A percentile compares a stretch with the other conserved stretches of the same genome.
Evolutionary conservation across 2,113 vertebrate genomes (phyloP).

Genomic region (Anolis sagrei): DNA sequence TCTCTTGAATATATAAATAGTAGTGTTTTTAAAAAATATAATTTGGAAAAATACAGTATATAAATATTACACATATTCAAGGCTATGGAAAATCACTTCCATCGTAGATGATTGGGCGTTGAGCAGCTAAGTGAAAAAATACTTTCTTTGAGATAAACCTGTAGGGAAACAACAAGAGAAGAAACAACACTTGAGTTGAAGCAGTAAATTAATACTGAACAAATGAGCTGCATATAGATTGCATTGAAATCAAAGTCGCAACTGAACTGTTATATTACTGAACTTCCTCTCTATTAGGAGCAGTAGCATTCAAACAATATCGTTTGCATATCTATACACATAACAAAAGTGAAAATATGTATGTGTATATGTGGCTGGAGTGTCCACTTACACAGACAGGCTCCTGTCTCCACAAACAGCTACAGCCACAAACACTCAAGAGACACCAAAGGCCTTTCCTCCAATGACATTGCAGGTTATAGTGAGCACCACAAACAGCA

Average conservation of each 20-base stretch:
- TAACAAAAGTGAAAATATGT: too few relatives aligned
- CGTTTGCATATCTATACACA: too few relatives aligned
- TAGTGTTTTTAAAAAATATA: conserved; percentile 64
- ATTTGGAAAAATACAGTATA: conserved; percentile 44
- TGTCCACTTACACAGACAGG: too few relatives aligned
- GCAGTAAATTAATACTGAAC: background rate
- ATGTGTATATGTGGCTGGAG: too few relatives aligned
- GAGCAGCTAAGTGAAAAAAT: conserved; percentile 87
- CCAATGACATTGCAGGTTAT: too few relatives aligned
- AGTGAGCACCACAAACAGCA: too few relatives aligned
- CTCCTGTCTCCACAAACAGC: too few relatives aligned
- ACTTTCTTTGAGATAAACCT: conserved; percentile 97
- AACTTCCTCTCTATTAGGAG: too few relatives aligned
- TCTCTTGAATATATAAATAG: conserved; percentile 62
- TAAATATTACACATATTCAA: conserved; percentile 33
- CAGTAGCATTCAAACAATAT: too few relatives aligned
- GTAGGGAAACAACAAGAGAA: conserved; percentile 22
- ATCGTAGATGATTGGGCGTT: conserved; percentile 85
- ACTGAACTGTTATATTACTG: background rate
- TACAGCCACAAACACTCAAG: too few relatives aligned
- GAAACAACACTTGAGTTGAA: background rate
- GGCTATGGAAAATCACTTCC: conserved; percentile 84
- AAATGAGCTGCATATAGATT: background rate
- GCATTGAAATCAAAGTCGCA: background rate
- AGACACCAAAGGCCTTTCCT: too few relatives aligned